Conservation (phyloP, 2,888 invertebrate genomes). For the Caenorhabditis becei region DNA sequence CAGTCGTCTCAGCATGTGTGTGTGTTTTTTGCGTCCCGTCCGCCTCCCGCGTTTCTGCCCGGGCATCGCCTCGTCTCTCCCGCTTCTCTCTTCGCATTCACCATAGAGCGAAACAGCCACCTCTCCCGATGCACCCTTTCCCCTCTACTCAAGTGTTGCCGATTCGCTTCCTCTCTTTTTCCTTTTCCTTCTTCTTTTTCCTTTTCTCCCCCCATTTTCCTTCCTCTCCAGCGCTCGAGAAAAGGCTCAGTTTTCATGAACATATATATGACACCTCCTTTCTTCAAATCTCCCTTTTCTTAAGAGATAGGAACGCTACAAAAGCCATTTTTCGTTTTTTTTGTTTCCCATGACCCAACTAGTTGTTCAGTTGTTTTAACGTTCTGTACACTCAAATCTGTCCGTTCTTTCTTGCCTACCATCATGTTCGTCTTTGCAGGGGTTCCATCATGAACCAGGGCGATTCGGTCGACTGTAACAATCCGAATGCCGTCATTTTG, state of each 20-base stretch:
- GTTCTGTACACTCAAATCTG: too few relatives aligned
- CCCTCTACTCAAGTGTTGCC: slow-evolving; percentile 41
- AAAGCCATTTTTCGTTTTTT: too few relatives aligned
- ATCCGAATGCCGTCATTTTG: neutral
- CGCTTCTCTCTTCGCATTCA: slow-evolving; percentile 3
- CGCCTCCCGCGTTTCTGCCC: slow-evolving; percentile 7
- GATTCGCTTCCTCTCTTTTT: slow-evolving; percentile 44
- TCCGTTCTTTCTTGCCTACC: neutral
- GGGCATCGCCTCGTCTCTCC: slow-evolving; percentile 12
- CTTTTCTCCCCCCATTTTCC: neutral
- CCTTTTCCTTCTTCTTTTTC: slow-evolving; percentile 25
- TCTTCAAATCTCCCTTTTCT: too few relatives aligned
- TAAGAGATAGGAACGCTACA: too few relatives aligned
- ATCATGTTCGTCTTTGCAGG: slow-evolving; percentile 2
- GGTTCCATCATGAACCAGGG: slow-evolving; percentile 13
- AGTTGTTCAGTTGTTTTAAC: too few relatives aligned
- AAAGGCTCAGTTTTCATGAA: slow-evolving; percentile 21
- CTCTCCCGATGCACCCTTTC: slow-evolving; percentile 26
- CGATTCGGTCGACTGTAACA: neutral
- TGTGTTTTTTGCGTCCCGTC: slow-evolving; percentile 20
- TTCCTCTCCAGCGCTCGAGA: slow-evolving; percentile 1
- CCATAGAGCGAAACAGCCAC: slow-evolving; percentile 53
- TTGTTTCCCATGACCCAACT: too few relatives aligned
- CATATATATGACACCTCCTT: slow-evolving; percentile 8
- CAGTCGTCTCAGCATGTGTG: slow-evolving; percentile 13